Percentiles rank a stretch among this genome's conserved stretches.
Conservation (phyloP, 2,888 invertebrate species). For the Pseudoips prasinana region DNA sequence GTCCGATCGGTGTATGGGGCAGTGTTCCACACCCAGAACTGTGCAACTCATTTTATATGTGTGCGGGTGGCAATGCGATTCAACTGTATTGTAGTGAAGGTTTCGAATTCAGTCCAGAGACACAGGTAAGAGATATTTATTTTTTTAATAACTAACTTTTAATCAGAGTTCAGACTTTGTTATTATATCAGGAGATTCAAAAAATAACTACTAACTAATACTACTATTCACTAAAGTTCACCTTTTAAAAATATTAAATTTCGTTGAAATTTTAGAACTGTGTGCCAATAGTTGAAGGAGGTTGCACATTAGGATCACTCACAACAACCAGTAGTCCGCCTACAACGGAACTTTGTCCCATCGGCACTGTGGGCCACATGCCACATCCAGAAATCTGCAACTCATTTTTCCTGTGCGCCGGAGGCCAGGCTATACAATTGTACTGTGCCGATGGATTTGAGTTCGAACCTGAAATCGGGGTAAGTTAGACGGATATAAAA, state of each 20-base stretch:
- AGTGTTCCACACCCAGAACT: constrained; percentile 13
- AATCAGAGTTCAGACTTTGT: constrained; percentile 12
- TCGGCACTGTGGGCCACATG: constrained; percentile 39
- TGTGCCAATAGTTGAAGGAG: constrained; percentile 11
- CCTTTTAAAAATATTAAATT: too few relatives aligned
- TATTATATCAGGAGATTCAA: too few relatives aligned
- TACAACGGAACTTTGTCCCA: constrained; percentile 29
- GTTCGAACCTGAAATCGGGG: constrained; percentile 30
- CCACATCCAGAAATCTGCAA: constrained; percentile 45
- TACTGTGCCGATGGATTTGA: constrained; percentile 43
- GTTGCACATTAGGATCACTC: constrained; percentile 13
- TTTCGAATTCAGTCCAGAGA: constrained; percentile 37
- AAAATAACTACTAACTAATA: too few relatives aligned
- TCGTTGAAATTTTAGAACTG: constrained; percentile 14
- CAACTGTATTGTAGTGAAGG: constrained; percentile 36
- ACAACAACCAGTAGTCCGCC: constrained; percentile 1
- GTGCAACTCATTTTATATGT: constrained; percentile 29
- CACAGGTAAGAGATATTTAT: constrained; percentile 10
- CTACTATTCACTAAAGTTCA: too few relatives aligned
- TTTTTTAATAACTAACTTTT: not conserved
- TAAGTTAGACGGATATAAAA: too few relatives aligned
- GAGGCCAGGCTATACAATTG: constrained; percentile 35
- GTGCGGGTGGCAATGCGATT: constrained; percentile 32
- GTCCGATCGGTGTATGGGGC: constrained; percentile 17
- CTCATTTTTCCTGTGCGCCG: constrained; percentile 47